Percentiles rank a stretch among this genome's conserved stretches.
Conservation (phyloP, 2,797 vertebrate genomes). For the Microchirus variegatus region DNA sequence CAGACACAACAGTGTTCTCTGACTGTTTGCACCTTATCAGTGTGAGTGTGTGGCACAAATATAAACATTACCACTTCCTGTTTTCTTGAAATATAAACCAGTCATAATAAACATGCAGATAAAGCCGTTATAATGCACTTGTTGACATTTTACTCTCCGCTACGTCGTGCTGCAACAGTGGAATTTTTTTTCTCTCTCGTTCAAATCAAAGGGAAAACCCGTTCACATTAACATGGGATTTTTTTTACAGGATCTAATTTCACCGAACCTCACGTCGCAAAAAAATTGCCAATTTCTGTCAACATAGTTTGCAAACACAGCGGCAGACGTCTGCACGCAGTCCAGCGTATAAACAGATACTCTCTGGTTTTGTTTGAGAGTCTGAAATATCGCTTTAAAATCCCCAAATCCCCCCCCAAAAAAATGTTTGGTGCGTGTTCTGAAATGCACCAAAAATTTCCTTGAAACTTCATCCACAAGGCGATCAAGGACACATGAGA, state of each 20-base stretch:
- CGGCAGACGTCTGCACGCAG: not conserved
- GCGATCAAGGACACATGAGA: too few species aligned
- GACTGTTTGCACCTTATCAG: constrained; percentile 19
- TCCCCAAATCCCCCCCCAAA: constrained; percentile 6
- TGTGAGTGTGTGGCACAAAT: not conserved
- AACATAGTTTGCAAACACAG: constrained; percentile 21
- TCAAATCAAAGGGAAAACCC: constrained; percentile 28
- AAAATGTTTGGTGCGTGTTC: not conserved
- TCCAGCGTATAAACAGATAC: not conserved
- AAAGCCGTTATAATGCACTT: not conserved
- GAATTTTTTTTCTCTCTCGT: constrained; percentile 1
- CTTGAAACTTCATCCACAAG: not conserved
- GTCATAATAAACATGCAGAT: not conserved
- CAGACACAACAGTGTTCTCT: constrained; percentile 48
- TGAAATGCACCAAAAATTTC: not conserved
- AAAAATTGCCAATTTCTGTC: constrained; percentile 14
- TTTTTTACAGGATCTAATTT: constrained; percentile 21
- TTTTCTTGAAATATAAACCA: not conserved
- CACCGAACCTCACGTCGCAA: not conserved
- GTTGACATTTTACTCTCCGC: too few species aligned
- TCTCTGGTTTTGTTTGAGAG: not conserved
- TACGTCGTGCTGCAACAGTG: not conserved
- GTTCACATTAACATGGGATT: constrained; percentile 20
- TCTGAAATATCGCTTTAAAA: not conserved
- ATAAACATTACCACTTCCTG: not conserved